Evolutionary conservation across 1,140 invertebrate species (phyloP).

Genomic region (Linepithema humile): DNA sequence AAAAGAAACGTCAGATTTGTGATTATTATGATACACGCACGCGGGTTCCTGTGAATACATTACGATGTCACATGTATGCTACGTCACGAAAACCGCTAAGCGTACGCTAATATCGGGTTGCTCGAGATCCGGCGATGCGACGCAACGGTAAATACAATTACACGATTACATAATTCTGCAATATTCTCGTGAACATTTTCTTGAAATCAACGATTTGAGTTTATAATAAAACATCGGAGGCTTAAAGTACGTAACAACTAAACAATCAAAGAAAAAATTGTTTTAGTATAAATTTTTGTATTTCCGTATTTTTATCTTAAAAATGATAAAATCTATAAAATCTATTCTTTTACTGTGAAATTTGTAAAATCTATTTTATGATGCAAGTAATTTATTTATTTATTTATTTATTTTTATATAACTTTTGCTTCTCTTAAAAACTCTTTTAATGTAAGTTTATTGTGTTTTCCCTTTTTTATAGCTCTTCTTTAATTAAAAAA

Average conservation of each 20-base stretch:
- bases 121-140: constrained; percentile 10
- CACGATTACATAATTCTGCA: background rate
- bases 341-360: too few species aligned
- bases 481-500: too few species aligned
- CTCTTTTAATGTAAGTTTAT: too few species aligned
- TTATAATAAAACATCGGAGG: background rate
- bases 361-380: too few species aligned
- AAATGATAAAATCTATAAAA: too few species aligned
- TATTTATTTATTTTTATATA: too few species aligned
- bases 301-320: background rate
- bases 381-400: too few species aligned
- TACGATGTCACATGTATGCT: constrained; percentile 74
- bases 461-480: too few species aligned
- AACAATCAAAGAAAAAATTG: background rate
- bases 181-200: background rate
- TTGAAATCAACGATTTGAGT: background rate
- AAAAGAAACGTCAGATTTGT: constrained; percentile 66
- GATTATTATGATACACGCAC: constrained; percentile 74
- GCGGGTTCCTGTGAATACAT: constrained; percentile 76
- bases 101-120: constrained; percentile 46
- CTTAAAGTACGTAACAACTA: background rate
- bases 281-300: background rate
- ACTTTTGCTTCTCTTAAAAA: too few species aligned
- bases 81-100: constrained; percentile 70
- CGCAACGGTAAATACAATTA: background rate